Evolutionary conservation across 2,113 vertebrate genomes (phyloP), one percentile per base, ranked within the genome.

Genomic region (Passer montanus): DNA sequence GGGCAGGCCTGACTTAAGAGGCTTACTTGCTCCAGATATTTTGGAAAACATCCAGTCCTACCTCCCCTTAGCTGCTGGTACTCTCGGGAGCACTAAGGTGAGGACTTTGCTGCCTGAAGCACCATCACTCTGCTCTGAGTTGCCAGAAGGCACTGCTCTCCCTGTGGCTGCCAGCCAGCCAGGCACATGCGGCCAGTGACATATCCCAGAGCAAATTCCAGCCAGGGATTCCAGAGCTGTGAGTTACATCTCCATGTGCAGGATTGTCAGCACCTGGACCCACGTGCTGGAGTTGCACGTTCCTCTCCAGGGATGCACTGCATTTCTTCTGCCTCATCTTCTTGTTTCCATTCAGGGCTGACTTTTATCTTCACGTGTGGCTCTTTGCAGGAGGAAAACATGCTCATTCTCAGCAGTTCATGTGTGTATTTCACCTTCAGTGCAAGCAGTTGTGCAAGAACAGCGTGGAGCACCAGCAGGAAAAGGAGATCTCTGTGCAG

Each of bases 61-160:
- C 20, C 49, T 49, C 10, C 35, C 52, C 18, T 28, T 6, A 67
- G 52, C 50, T 77, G 39, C 50, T 43, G 26, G 26, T 43, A 6
- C 67, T 30, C 35, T 62, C 2, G 3, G 0, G 3, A 55, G 23
- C 17, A 13, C 35, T 18, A 0, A 0, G 2, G 10, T 21, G 21
- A 73, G 82, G 8, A 17, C 20, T 52, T 47, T 9, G 30, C 10
- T 75, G 52, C 89, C 47, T 21, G n/a, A 15, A 53, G 89, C 4
- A 1, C 0, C 1, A 44, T 55, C 50, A 0, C 31, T 13, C 8
- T 0, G 2, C 66, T 31, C 60, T 10, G 39, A 31, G 67, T 0
- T 73, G 62, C 78, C 75, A 46, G 46, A 10, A 91, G 47, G 50
- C 50, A 56, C 28, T 11, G 78, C 46, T 86, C 15, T 52, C 47